A percentile compares a stretch with the other conserved stretches of the same genome.
phyloP scores from a whole-genome alignment of 2,888 invertebrate species.

The Protonemura montana region DNA sequence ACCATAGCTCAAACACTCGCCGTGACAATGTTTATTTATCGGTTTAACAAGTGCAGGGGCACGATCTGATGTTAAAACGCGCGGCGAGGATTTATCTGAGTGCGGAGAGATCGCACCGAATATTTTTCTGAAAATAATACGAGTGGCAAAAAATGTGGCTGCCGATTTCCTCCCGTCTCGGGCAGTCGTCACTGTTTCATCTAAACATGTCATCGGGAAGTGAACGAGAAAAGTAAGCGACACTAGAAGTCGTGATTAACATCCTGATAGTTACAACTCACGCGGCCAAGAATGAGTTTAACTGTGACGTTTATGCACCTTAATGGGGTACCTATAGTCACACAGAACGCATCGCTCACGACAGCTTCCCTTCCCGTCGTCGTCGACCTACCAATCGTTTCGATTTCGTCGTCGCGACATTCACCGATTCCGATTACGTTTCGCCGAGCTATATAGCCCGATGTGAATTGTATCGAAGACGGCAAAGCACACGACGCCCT shows the following conservation, averaged over 20 bases:
- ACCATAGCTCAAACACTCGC: background rate
- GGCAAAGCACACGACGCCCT: background rate
- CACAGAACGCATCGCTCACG: background rate
- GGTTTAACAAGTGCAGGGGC: constrained; percentile 7
- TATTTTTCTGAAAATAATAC: background rate
- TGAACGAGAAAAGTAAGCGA: background rate
- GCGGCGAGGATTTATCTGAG: background rate
- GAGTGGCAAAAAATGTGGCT: background rate
- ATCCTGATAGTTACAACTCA: background rate
- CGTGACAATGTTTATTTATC: background rate
- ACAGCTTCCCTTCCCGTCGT: background rate
- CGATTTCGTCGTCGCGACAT: background rate
- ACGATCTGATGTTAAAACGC: background rate
- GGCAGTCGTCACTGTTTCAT: no score
- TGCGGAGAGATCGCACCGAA: background rate
- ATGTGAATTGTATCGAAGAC: background rate
- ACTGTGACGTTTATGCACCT: background rate
- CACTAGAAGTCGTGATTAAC: background rate
- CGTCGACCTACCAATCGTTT: background rate
- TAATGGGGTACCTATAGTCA: background rate
- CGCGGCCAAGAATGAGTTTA: background rate
- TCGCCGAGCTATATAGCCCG: background rate
- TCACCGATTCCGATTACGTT: background rate
- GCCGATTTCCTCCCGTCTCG: background rate
- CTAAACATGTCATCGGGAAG: background rate